Evolutionary conservation across 1,140 invertebrate species (phyloP).

Genomic region (Leguminivora glycinivorella): DNA sequence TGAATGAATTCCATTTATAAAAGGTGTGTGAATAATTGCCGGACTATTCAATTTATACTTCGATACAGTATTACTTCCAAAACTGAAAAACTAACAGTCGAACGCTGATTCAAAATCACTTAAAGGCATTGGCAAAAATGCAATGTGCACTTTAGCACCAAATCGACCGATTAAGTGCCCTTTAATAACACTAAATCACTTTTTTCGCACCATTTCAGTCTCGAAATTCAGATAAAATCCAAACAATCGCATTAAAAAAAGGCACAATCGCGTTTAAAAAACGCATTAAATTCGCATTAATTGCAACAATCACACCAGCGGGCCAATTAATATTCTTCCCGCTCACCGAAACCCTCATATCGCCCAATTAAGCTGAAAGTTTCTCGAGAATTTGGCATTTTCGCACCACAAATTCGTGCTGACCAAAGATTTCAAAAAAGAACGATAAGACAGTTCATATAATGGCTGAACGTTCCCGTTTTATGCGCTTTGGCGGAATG

Average conservation of each 20-base stretch:
- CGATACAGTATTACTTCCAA: too few relatives aligned
- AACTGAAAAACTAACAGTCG: too few relatives aligned
- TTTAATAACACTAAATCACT: slow-evolving; percentile 5
- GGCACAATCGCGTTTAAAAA: slow-evolving; percentile 4
- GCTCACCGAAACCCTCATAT: neutral
- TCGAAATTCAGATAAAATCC: slow-evolving; percentile 1
- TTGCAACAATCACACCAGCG: slow-evolving; percentile 11
- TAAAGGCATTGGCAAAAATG: neutral
- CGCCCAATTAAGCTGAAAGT: slow-evolving; percentile 13
- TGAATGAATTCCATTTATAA: too few relatives aligned
- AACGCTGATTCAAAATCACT: neutral
- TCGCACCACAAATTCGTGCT: slow-evolving; percentile 22
- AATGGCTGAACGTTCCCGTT: too few relatives aligned
- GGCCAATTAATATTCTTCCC: slow-evolving; percentile 23
- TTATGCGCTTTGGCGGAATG: too few relatives aligned
- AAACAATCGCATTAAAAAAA: neutral
- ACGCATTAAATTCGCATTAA: slow-evolving; percentile 3
- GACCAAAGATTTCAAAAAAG: too few relatives aligned
- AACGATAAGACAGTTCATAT: too few relatives aligned
- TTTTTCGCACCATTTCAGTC: neutral
- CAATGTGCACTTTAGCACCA: neutral
- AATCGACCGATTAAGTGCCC: neutral
- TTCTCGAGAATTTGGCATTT: slow-evolving; percentile 18
- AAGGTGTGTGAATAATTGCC: too few relatives aligned
- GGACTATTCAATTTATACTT: too few relatives aligned